These are phyloP conservation scores for Sciurus vulgaris DNA, from an alignment of 2,797 vertebrate species.

Conservation along the genomic window DNA sequence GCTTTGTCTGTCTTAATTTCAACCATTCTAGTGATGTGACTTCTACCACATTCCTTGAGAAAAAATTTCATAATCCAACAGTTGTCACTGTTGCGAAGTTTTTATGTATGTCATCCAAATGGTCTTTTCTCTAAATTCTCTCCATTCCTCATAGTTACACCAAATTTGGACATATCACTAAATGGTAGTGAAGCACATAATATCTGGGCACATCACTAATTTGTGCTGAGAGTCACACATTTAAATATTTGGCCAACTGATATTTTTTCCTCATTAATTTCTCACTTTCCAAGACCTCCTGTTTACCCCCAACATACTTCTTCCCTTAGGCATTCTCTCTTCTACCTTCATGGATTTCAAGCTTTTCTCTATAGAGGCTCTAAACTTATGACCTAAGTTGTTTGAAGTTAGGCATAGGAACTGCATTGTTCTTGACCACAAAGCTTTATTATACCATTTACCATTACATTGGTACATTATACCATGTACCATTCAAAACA, in stretches of 20 bases:
- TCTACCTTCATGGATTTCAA: conserved; percentile 4
- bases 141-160: conserved; percentile 19
- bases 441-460: background rate
- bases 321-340: background rate
- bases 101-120: conserved; percentile 15
- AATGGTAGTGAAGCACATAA: background rate
- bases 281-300: background rate
- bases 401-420: background rate
- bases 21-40: conserved; percentile 31
- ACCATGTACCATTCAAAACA: background rate
- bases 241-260: background rate
- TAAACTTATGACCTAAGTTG: conserved; percentile 13
- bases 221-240: background rate
- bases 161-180: background rate
- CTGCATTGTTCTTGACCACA: background rate
- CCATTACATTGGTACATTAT: too few relatives aligned
- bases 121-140: conserved; percentile 12
- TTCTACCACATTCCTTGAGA: background rate
- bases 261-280: conserved; percentile 19
- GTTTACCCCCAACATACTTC: background rate
- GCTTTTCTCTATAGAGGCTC: background rate
- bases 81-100: conserved; percentile 12
- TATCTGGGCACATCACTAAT: background rate
- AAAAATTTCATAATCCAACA: conserved; percentile 43
- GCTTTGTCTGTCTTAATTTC: conserved; percentile 69